These are phyloP conservation scores for Philereme vetulata DNA, from an alignment of 2,888 invertebrate genomes.

Conservation along the genomic window DNA sequence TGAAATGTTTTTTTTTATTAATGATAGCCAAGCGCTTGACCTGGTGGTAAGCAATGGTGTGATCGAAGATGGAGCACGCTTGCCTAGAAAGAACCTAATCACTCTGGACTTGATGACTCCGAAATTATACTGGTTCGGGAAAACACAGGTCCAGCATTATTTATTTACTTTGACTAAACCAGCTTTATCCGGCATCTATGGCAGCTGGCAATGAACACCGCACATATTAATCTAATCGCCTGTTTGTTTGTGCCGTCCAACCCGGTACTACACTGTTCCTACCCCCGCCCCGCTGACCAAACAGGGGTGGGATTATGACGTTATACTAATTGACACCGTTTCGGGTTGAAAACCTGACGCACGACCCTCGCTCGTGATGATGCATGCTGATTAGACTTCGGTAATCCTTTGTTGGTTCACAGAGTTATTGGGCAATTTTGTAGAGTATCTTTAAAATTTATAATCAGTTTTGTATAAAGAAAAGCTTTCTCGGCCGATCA, in stretches of 20 bases:
- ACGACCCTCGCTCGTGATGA: slow-evolving; percentile 67
- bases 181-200: slow-evolving; percentile 6
- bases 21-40: too few species aligned
- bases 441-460: neutral
- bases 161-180: neutral
- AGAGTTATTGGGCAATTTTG: slow-evolving; percentile 27
- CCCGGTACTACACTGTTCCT: slow-evolving; percentile 35
- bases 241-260: slow-evolving; percentile 55
- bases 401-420: slow-evolving; percentile 39
- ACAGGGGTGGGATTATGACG: slow-evolving; percentile 72
- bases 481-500: neutral
- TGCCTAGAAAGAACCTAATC: too few species aligned
- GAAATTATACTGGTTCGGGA: too few species aligned
- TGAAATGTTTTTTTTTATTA: too few species aligned
- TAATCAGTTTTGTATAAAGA: neutral
- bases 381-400: slow-evolving; percentile 69
- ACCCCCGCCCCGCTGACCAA: slow-evolving; percentile 47
- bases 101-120: too few species aligned
- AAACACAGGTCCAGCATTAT: too few species aligned
- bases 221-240: slow-evolving; percentile 64
- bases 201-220: slow-evolving; percentile 33
- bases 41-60: too few species aligned
- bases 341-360: slow-evolving; percentile 60
- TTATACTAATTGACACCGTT: slow-evolving; percentile 75
- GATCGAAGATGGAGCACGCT: too few species aligned